These are phyloP conservation scores for Andrena haemorrhoa DNA, from an alignment of 2,888 invertebrate genomes.

Conservation along the genomic window DNA sequence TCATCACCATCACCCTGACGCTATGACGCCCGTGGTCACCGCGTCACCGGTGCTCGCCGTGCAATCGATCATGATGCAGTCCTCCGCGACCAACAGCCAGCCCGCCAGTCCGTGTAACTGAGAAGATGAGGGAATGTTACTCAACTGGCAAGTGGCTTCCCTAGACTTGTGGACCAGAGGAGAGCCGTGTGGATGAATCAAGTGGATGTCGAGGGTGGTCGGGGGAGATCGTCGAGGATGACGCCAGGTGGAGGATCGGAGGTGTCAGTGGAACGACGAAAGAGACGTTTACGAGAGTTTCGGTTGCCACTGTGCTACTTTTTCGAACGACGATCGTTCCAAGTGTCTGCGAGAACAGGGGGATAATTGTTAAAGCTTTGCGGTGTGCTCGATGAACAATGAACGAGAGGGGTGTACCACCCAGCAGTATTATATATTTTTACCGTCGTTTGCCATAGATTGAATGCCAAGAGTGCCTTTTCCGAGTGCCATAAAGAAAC, in stretches of 20 bases:
- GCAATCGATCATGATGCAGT: conserved; percentile 78
- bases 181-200: too few species aligned
- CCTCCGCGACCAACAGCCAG: conserved; percentile 73
- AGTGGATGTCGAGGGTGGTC: neutral
- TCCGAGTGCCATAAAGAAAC: conserved; percentile 49
- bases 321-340: neutral
- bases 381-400: conserved; percentile 8
- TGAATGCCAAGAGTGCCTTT: conserved; percentile 47
- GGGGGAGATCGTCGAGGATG: neutral
- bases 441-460: conserved; percentile 41
- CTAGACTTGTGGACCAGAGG: too few species aligned
- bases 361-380: neutral
- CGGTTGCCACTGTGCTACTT: neutral
- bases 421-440: conserved; percentile 61
- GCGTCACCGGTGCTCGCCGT: conserved; percentile 71
- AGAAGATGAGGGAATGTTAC: neutral
- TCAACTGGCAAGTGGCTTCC: too few species aligned
- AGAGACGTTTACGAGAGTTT: neutral
- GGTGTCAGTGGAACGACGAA: neutral
- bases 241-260: neutral
- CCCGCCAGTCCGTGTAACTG: conserved; percentile 80
- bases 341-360: neutral
- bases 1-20: conserved; percentile 78
- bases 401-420: conserved; percentile 37
- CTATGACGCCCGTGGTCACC: conserved; percentile 63